phyloP scores from a whole-genome alignment of 2,888 invertebrate genomes.

The Spicauda simplicius region DNA sequence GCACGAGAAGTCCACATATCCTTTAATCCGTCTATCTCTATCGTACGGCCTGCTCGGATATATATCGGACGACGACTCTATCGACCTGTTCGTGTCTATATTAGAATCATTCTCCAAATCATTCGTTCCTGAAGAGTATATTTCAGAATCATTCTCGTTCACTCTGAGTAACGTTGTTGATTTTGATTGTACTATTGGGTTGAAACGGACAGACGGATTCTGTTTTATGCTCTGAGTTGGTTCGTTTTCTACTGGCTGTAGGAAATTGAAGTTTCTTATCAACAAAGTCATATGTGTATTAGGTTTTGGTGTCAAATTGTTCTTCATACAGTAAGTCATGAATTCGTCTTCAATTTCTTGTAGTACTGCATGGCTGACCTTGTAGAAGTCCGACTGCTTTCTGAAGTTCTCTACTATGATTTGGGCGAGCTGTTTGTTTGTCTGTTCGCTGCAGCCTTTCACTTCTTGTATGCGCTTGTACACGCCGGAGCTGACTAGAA shows the following conservation, averaged over 20 bases:
- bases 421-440: constrained; percentile 92
- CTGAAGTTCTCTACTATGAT: constrained; percentile 93
- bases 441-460: constrained; percentile 88
- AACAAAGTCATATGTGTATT: constrained; percentile 94
- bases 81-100: constrained; percentile 70
- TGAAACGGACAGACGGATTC: constrained; percentile 80
- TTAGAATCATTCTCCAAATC: constrained; percentile 62
- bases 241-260: constrained; percentile 83
- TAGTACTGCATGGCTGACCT: constrained; percentile 94
- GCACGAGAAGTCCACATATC: constrained; percentile 94
- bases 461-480: constrained; percentile 93
- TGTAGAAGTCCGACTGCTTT: constrained; percentile 90
- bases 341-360: constrained; percentile 94
- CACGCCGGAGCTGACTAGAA: constrained; percentile 94
- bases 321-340: constrained; percentile 89
- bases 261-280: constrained; percentile 94
- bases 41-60: constrained; percentile 77
- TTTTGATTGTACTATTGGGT: constrained; percentile 85
- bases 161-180: constrained; percentile 63
- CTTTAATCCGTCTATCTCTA: constrained; percentile 88
- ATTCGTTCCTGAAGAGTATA: constrained; percentile 65
- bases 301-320: constrained; percentile 82
- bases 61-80: constrained; percentile 73
- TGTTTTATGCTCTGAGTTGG: constrained; percentile 36
- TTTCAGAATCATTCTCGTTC: constrained; percentile 74